These are phyloP conservation scores for Yasuhikotakia modesta DNA, from an alignment of 2,797 vertebrate genomes.

Conservation along the genomic window DNA sequence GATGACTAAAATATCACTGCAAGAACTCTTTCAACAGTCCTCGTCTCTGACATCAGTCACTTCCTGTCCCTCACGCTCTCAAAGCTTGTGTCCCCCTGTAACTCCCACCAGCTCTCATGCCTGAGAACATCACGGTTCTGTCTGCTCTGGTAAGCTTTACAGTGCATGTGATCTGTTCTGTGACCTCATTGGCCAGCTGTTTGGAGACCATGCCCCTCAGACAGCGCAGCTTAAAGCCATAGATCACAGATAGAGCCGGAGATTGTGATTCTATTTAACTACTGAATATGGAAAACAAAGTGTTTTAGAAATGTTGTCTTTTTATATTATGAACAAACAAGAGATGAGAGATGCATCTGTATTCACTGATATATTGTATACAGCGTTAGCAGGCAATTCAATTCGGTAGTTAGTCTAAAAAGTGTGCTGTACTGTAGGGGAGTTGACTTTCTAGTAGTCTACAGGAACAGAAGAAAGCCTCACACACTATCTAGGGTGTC, in stretches of 20 bases:
- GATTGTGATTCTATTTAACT: background rate
- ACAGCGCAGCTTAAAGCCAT: too few relatives aligned
- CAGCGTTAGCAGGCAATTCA: too few relatives aligned
- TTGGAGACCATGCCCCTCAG: too few relatives aligned
- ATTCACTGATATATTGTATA: too few relatives aligned
- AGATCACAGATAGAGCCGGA: too few relatives aligned
- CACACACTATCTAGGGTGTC: background rate
- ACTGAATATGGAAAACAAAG: background rate
- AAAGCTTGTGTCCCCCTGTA: too few relatives aligned
- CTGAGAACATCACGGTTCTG: background rate
- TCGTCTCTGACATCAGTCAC: background rate
- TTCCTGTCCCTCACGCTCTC: background rate
- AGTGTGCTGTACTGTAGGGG: too few relatives aligned
- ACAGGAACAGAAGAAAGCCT: background rate
- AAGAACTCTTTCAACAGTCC: background rate
- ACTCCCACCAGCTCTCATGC: slow-evolving; percentile 5
- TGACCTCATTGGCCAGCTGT: slow-evolving; percentile 3
- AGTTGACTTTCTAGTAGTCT: too few relatives aligned
- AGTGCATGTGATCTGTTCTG: background rate
- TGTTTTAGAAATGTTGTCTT: too few relatives aligned
- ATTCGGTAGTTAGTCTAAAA: too few relatives aligned
- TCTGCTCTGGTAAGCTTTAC: background rate
- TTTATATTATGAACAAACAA: too few relatives aligned
- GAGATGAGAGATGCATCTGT: too few relatives aligned
- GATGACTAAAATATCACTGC: background rate